phyloP scores from a whole-genome alignment of 2,113 vertebrate species.

The Oryctolagus cuniculus region mOryCun1.1 NC_091439.1:85253501-85254000 shows the following conservation, averaged over 20 bases:
- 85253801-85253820: not conserved
- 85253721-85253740: not conserved
- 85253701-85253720: not conserved
- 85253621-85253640: not conserved
- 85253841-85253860: not conserved
- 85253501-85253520: not conserved
- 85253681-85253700: not conserved
- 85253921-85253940: not conserved
- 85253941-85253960: not conserved
- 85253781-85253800: not conserved
- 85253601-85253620: slow-evolving; percentile 8
- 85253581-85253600: not conserved
- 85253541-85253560: not conserved
- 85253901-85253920: not conserved
- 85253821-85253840: not conserved
- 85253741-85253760: not conserved
- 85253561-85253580: not conserved
- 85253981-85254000: not conserved
- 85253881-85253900: not conserved
- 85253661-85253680: not conserved
- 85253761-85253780: not conserved
- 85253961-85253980: not conserved
- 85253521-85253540: not conserved
- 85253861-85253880: not conserved
- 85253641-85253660: not conserved